Evolutionary conservation across 2,797 vertebrate genomes (phyloP).

Genomic region (Coreius guichenoti): DNA sequence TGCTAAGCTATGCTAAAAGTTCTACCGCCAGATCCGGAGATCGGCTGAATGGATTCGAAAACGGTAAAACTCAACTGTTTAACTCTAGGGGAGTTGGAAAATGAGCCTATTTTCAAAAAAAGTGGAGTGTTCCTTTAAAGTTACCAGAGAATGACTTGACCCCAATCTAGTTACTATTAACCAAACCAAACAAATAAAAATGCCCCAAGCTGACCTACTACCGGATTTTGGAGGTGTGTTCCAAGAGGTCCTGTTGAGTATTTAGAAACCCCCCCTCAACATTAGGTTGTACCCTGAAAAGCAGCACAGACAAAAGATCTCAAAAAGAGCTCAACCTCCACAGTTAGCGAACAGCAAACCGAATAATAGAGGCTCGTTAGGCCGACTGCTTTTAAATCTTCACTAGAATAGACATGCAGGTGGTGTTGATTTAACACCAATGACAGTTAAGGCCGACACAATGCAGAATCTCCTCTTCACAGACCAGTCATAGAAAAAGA

Average conservation of each 20-base stretch:
- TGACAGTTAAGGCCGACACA: conserved; percentile 38
- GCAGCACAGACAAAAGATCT: conserved; percentile 31
- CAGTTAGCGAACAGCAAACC: conserved; percentile 16
- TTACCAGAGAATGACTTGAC: conserved; percentile 2
- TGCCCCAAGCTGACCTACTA: conserved; percentile 18
- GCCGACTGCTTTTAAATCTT: conserved; percentile 38
- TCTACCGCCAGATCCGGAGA: no score
- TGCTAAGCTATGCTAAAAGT: no score
- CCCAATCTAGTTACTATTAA: conserved; percentile 1
- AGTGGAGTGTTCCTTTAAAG: no score
- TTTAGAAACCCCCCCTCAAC: conserved; percentile 5
- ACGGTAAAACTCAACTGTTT: no score
- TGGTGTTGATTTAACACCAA: conserved; percentile 54
- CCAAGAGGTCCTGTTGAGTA: conserved; percentile 17
- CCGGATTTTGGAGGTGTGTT: conserved; percentile 7
- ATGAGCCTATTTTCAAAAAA: no score
- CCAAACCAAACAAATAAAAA: conserved; percentile 23
- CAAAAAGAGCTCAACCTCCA: conserved; percentile 39
- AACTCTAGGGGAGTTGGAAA: no score
- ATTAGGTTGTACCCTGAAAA: conserved; percentile 19
- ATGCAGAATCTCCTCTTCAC: conserved; percentile 37
- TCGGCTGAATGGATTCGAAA: no score
- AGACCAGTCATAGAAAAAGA: conserved; percentile 31
- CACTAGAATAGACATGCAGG: conserved; percentile 44
- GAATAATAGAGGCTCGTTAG: conserved; percentile 31